Percentiles rank a stretch among this genome's conserved stretches.
Evolutionary conservation across 2,888 invertebrate species (phyloP).

Genomic region (Chrysotoxum bicinctum): DNA sequence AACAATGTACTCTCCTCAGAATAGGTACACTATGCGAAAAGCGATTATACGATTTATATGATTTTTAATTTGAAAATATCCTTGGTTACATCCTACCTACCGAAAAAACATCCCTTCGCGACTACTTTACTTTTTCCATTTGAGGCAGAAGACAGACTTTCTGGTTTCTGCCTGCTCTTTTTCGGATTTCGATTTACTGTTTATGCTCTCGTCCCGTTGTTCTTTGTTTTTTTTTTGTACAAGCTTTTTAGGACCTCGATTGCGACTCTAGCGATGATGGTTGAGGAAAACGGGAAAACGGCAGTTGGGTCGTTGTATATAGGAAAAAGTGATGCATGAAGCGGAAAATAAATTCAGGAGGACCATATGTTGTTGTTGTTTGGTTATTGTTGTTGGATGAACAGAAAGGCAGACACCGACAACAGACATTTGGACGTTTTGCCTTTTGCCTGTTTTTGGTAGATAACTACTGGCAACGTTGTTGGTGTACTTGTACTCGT

Average conservation of each 20-base stretch:
- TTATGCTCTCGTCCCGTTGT: conserved; percentile 6
- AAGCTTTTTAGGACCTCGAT: conserved; percentile 50
- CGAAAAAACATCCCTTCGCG: conserved; percentile 32
- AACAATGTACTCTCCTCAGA: background rate
- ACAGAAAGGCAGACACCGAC: conserved; percentile 28
- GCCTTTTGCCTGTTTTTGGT: conserved; percentile 30
- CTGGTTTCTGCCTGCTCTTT: conserved; percentile 22
- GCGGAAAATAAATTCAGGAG: conserved; percentile 60
- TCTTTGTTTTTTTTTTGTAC: background rate
- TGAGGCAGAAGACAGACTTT: background rate
- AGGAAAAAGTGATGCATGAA: conserved; percentile 48
- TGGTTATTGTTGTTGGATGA: conserved; percentile 21
- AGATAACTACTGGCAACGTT: conserved; percentile 18
- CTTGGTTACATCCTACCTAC: conserved; percentile 27
- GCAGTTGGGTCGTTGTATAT: conserved; percentile 34
- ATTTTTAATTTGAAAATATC: conserved; percentile 33
- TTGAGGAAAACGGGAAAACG: conserved; percentile 46
- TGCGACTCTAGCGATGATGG: background rate
- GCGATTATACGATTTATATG: conserved; percentile 42
- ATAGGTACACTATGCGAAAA: conserved; percentile 42
- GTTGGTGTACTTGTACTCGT: background rate
- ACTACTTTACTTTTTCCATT: conserved; percentile 25
- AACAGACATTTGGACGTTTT: conserved; percentile 25
- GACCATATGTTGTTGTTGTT: conserved; percentile 58
- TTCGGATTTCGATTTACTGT: background rate